phyloP scores from a whole-genome alignment of 2,888 invertebrate genomes.

The Helobdella robusta region DNA sequence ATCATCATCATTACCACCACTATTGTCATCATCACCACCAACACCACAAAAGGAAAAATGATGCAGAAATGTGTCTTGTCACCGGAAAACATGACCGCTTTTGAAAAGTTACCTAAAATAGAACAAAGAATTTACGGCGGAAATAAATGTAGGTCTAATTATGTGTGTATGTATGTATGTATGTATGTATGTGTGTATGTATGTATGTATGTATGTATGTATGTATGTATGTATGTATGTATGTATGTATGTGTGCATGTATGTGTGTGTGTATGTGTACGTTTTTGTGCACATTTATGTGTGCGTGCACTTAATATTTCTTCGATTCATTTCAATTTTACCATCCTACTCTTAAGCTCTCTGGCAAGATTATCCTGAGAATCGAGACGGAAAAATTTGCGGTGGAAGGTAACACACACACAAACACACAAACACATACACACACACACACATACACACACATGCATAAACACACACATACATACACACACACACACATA shows the following conservation, averaged over 20 bases:
- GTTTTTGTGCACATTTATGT: constrained; percentile 7
- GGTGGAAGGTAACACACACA: constrained; percentile 24
- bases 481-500: no score
- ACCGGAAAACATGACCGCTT: constrained; percentile 10
- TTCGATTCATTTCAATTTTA: background rate
- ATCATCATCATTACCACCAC: no score
- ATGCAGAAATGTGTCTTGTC: constrained; percentile 24
- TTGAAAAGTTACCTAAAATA: background rate
- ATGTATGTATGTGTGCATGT: constrained; percentile 10
- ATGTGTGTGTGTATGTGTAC: constrained; percentile 13
- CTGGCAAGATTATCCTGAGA: constrained; percentile 22
- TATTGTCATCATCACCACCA: background rate
- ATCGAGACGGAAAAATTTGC: constrained; percentile 19
- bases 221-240: constrained; percentile 14
- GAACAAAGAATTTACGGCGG: constrained; percentile 4
- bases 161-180: constrained; percentile 9
- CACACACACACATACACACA: no score
- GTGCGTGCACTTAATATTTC: no score
- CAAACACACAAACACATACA: no score
- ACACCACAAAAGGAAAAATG: constrained; percentile 8
- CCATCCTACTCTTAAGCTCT: background rate
- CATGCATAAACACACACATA: no score
- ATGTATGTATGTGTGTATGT: constrained; percentile 10
- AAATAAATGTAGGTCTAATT: constrained; percentile 18
- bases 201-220: constrained; percentile 16